Percentiles rank a stretch among this genome's conserved stretches.
phyloP scores from a whole-genome alignment of 2,113 vertebrate genomes.

The Ochotona curzoniae region DNA sequence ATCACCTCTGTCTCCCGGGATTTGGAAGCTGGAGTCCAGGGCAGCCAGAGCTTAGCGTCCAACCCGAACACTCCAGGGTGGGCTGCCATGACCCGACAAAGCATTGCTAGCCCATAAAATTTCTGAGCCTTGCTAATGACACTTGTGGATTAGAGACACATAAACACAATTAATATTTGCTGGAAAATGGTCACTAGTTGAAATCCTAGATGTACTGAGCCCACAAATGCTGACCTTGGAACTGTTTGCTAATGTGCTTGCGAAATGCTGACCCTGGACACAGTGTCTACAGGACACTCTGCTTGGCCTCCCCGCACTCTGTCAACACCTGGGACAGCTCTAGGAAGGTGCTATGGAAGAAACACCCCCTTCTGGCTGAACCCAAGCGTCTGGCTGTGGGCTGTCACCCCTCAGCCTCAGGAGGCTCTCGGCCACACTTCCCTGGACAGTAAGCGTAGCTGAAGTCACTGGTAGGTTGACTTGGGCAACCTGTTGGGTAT shows the following conservation, averaged over 20 bases:
- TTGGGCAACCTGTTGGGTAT: not conserved
- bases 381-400: not conserved
- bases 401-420: not conserved
- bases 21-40: too few species aligned
- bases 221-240: not conserved
- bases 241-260: not conserved
- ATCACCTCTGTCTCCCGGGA: too few species aligned
- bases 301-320: not conserved
- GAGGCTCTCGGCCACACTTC: rapidly evolving
- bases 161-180: not conserved
- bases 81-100: too few species aligned
- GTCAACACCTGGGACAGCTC: rapidly evolving
- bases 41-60: too few species aligned
- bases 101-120: not conserved
- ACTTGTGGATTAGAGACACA: not conserved
- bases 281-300: not conserved
- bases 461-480: not conserved
- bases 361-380: not conserved
- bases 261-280: not conserved
- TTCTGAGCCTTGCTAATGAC: not conserved
- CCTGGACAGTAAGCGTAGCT: not conserved
- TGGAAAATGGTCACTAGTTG: not conserved
- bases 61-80: too few species aligned
- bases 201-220: not conserved
- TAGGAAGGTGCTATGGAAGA: not conserved